Evolutionary conservation across 2,113 vertebrate genomes (phyloP).

Genomic region (Pluvianellus socialis): DNA sequence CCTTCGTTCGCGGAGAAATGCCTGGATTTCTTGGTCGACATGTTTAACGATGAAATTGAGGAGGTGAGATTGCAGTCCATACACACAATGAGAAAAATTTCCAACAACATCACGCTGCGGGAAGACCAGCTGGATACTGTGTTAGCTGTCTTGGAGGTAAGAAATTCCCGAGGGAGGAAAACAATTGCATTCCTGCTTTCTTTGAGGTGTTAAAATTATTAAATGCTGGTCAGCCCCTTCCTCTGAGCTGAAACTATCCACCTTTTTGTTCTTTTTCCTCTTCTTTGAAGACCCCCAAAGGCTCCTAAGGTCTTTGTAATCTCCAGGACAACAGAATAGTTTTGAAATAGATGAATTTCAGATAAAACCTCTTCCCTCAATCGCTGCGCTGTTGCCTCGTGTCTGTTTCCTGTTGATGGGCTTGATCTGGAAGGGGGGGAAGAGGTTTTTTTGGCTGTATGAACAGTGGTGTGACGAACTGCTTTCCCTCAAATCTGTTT

Average conservation of each 20-base stretch:
- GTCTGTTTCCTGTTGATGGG: background rate
- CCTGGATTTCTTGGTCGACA: constrained; percentile 97
- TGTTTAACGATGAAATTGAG: constrained; percentile 99
- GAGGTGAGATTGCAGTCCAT: constrained; percentile 96
- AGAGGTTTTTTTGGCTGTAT: background rate
- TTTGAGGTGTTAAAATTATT: background rate
- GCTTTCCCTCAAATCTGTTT: background rate
- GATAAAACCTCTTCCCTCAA: background rate
- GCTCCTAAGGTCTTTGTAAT: background rate
- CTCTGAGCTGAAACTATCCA: background rate
- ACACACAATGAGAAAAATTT: constrained; percentile 94
- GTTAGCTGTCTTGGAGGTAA: constrained; percentile 93
- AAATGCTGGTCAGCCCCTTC: background rate
- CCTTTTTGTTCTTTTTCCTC: background rate
- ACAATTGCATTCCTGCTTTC: background rate
- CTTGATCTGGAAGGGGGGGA: background rate
- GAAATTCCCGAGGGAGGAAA: background rate
- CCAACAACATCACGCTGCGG: constrained; percentile 90
- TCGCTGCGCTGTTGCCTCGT: background rate
- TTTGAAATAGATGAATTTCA: background rate
- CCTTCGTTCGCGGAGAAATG: constrained; percentile 93
- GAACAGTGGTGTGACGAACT: background rate
- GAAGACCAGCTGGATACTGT: constrained; percentile 98
- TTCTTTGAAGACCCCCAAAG: background rate
- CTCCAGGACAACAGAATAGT: background rate